phyloP scores from a whole-genome alignment of 1,140 invertebrate species.

The Hermetia illucens region DNA sequence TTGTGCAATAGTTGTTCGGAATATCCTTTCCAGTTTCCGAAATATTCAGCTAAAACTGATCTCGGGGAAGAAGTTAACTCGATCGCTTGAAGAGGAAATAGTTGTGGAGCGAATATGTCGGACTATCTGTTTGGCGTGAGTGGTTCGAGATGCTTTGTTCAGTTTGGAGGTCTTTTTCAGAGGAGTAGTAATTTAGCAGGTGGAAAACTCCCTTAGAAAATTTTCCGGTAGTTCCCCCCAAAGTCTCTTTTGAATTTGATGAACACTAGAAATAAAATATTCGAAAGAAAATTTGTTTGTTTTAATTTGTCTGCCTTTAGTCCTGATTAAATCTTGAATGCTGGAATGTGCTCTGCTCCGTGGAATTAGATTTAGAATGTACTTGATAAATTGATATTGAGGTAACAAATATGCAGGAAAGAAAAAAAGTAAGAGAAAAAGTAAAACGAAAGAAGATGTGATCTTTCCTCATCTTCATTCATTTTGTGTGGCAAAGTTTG shows the following conservation, averaged over 20 bases:
- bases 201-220: too few species aligned
- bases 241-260: neutral
- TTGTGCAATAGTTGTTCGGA: too few species aligned
- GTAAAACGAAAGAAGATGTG: neutral
- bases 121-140: too few species aligned
- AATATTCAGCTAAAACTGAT: too few species aligned
- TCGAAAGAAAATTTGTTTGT: constrained; percentile 2
- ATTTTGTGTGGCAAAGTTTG: neutral
- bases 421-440: neutral
- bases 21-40: too few species aligned
- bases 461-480: neutral
- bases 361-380: neutral
- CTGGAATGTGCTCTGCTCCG: constrained; percentile 4
- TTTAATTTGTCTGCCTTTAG: neutral
- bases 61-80: too few species aligned
- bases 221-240: neutral
- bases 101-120: too few species aligned
- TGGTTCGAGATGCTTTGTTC: too few species aligned
- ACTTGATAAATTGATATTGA: neutral
- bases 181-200: too few species aligned
- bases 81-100: too few species aligned
- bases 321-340: too few species aligned
- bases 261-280: neutral
- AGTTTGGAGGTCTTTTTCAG: too few species aligned
- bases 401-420: neutral